Base-by-base conservation (phyloP, 2,113 vertebrate species). In the Ceyx melanurus region DNA sequence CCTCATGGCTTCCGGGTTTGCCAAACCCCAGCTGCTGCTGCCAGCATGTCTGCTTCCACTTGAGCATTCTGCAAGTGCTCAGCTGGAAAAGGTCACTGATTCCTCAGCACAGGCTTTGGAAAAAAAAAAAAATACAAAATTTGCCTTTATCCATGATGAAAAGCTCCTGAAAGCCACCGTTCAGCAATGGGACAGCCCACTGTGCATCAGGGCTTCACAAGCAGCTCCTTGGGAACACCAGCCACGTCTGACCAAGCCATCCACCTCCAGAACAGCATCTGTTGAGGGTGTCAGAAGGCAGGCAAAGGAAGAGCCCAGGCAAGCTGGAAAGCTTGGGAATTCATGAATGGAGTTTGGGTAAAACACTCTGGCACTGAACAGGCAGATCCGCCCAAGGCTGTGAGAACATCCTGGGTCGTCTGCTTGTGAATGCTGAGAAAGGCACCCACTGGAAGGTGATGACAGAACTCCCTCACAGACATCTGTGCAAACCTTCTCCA, bases 151-250 rank as follows among this genome's bases (percentile, higher is more conserved):
- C 46, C 19, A 2, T 5, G 15, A 51, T 72, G 26, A 73, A 92
- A 93, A 70, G 29, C 42, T 87, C 33, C 54, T 79, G 50, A 73
- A 89, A 91, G 67, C 58, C 79, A 66, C 91, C 85, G 89, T 80
- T 87, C 62, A 91, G 82, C 66, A 85, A 64, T 82, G 58, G 2
- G 15, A 37, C 37, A 37, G 37, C 37, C 37, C 37, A 37, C 37
- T 37, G 37, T 37, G 37, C 10, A 37, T 37, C 37, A 37, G 11
- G 37, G 37, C 37, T 37, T 37, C 37, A 37, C 37, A 11, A 37
- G 37, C 37, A 37, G 37, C 37, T 37, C 37, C 11, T 10, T 37
- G 37, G 37, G 37, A 37, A 37, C 37, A 37, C 37, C 37, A 37
- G 37, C 37, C 37, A 37, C 37, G 10, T 37, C 10, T 37, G 37